phyloP scores from a whole-genome alignment of 2,888 invertebrate species.

The Teinopalpus imperialis region DNA sequence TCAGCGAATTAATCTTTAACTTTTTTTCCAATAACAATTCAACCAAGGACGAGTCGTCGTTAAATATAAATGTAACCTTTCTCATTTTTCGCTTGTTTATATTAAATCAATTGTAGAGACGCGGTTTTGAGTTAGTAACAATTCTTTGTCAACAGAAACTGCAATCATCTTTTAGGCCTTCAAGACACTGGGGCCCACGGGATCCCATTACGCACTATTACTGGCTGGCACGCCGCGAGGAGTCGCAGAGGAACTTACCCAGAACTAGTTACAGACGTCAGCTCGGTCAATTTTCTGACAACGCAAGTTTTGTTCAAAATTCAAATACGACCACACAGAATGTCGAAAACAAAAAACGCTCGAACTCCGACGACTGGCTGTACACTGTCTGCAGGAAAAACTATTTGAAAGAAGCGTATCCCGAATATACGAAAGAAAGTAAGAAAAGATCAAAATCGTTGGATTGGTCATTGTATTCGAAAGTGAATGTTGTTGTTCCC shows the following conservation, averaged over 20 bases:
- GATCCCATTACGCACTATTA: conserved; percentile 72
- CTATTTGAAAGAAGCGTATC: conserved; percentile 34
- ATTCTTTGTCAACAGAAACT: conserved; percentile 54
- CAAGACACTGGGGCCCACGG: conserved; percentile 71
- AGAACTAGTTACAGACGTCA: conserved; percentile 45
- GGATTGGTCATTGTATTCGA: conserved; percentile 40
- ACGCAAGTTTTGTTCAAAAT: conserved; percentile 39
- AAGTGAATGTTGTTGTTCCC: no score
- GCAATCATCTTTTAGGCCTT: conserved; percentile 62
- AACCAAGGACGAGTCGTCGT: conserved; percentile 42
- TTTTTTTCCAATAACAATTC: conserved; percentile 31
- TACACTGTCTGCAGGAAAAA: conserved; percentile 50
- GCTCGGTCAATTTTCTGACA: conserved; percentile 53
- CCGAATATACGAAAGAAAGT: conserved; percentile 27
- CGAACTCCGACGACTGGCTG: conserved; percentile 65
- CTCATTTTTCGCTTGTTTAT: background rate
- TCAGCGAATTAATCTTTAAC: conserved; percentile 15
- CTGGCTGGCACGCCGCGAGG: conserved; percentile 62
- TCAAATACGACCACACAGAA: conserved; percentile 24
- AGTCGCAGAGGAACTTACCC: conserved; percentile 36
- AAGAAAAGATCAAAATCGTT: conserved; percentile 53
- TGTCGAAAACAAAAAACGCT: conserved; percentile 42
- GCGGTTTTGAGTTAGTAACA: conserved; percentile 26
- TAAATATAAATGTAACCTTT: background rate
- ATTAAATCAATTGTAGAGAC: background rate